These are phyloP conservation scores for Sander lucioperca DNA, from an alignment of 2,113 vertebrate genomes.

Conservation along the genomic window DNA sequence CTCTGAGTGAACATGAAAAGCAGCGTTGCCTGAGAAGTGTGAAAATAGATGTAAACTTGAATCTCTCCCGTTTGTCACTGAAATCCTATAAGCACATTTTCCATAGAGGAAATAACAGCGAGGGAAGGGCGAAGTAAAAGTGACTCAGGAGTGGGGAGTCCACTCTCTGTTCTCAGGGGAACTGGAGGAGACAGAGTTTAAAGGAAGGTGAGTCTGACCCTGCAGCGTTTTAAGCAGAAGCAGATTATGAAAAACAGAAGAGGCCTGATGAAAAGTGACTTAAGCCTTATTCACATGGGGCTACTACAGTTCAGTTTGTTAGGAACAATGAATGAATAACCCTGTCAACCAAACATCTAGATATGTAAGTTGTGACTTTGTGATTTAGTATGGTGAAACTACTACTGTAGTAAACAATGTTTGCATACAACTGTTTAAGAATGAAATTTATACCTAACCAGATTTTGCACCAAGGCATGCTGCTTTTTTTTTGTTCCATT, in stretches of 20 bases:
- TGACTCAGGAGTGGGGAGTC: conserved; percentile 38
- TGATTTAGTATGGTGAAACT: not conserved
- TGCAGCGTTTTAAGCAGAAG: not conserved
- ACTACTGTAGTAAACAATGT: not conserved
- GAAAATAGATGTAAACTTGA: conserved; percentile 22
- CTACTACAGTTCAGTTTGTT: not conserved
- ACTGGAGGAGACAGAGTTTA: conserved; percentile 18
- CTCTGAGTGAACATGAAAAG: conserved; percentile 12
- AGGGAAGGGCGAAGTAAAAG: conserved; percentile 6
- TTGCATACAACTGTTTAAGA: not conserved
- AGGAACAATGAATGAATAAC: conserved; percentile 5
- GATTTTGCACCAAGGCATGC: too few species aligned
- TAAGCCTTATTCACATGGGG: conserved; percentile 1
- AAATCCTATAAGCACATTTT: conserved; percentile 47
- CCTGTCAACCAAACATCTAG: not conserved
- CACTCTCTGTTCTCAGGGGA: conserved; percentile 30
- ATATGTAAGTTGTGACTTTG: not conserved
- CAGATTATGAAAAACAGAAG: conserved; percentile 25
- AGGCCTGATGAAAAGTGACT: conserved; percentile 15
- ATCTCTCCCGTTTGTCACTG: conserved; percentile 40
- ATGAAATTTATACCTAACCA: not conserved
- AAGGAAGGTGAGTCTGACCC: conserved; percentile 27
- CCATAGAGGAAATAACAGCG: conserved; percentile 27
- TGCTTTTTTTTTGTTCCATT: not conserved
- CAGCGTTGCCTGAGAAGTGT: not conserved